Conservation (phyloP, 2,888 invertebrate genomes). For the Xylophagus ater region DNA sequence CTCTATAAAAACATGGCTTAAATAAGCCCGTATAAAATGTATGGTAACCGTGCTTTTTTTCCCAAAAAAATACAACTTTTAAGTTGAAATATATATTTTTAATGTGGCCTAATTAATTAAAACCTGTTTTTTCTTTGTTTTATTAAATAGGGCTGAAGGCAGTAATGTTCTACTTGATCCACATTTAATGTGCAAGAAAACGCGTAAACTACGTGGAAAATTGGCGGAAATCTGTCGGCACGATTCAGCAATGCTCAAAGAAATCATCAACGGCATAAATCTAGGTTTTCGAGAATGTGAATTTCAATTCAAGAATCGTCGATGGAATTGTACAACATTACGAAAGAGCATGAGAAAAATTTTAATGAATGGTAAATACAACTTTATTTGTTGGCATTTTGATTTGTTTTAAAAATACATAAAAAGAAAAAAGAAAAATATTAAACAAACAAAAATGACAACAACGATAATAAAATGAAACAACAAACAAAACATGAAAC, state of each 20-base stretch:
- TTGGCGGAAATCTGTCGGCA: constrained; percentile 74
- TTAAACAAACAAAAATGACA: too few species aligned
- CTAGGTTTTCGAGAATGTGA: constrained; percentile 79
- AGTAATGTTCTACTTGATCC: constrained; percentile 85
- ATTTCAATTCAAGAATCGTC: constrained; percentile 69
- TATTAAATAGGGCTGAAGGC: constrained; percentile 56
- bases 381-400: constrained; percentile 1
- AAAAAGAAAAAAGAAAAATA: too few species aligned
- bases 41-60: too few species aligned
- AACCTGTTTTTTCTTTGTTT: constrained; percentile 15
- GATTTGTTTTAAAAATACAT: constrained; percentile 3
- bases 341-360: constrained; percentile 74
- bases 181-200: constrained; percentile 77
- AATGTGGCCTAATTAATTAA: not conserved
- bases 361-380: constrained; percentile 63
- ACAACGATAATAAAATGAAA: too few species aligned
- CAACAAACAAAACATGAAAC: too few species aligned
- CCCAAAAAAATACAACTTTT: too few species aligned
- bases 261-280: constrained; percentile 73
- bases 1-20: too few species aligned
- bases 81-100: too few species aligned
- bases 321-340: constrained; percentile 83
- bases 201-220: constrained; percentile 62
- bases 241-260: constrained; percentile 67
- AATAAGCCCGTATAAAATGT: too few species aligned